Conservation (phyloP, 2,113 vertebrate species). For the Abramis brama region DNA sequence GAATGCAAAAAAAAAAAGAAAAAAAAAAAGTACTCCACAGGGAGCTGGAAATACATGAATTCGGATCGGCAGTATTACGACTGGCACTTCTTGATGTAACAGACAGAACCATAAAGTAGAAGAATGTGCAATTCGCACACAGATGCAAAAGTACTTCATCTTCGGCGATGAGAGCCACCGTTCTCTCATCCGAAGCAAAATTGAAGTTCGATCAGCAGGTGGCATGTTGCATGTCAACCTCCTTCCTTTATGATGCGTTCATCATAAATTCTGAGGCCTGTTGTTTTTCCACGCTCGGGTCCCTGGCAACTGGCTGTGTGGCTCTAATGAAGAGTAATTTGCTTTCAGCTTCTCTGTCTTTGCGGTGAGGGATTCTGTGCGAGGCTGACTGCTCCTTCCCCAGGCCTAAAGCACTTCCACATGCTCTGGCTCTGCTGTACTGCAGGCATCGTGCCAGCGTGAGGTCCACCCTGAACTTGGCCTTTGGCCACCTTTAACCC, state of each 20-base stretch:
- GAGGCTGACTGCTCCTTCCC: constrained; percentile 53
- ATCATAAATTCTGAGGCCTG: constrained; percentile 66
- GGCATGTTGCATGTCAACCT: constrained; percentile 55
- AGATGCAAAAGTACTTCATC: constrained; percentile 50
- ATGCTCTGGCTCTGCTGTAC: constrained; percentile 64
- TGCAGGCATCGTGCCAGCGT: constrained; percentile 61
- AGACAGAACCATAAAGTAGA: constrained; percentile 23
- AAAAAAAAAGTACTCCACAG: not conserved
- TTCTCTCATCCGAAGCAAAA: constrained; percentile 55
- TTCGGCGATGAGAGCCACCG: constrained; percentile 3
- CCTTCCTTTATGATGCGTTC: constrained; percentile 61
- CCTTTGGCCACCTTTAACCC: constrained; percentile 65
- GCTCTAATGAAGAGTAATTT: constrained; percentile 76
- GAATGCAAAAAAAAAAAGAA: constrained; percentile 2
- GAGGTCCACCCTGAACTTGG: constrained; percentile 64
- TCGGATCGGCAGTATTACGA: not conserved
- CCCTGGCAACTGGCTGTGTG: constrained; percentile 61
- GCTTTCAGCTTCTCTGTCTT: constrained; percentile 52
- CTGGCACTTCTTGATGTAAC: not conserved
- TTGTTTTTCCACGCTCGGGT: constrained; percentile 64
- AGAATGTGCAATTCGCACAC: not conserved
- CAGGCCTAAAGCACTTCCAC: constrained; percentile 75
- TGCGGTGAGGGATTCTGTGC: constrained; percentile 32
- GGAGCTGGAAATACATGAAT: constrained; percentile 33
- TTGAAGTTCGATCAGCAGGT: constrained; percentile 44